A percentile compares a stretch with the other conserved stretches of the same genome.
Evolutionary conservation across 2,797 vertebrate species (phyloP).

Genomic region (Darevskia mixta): DNA sequence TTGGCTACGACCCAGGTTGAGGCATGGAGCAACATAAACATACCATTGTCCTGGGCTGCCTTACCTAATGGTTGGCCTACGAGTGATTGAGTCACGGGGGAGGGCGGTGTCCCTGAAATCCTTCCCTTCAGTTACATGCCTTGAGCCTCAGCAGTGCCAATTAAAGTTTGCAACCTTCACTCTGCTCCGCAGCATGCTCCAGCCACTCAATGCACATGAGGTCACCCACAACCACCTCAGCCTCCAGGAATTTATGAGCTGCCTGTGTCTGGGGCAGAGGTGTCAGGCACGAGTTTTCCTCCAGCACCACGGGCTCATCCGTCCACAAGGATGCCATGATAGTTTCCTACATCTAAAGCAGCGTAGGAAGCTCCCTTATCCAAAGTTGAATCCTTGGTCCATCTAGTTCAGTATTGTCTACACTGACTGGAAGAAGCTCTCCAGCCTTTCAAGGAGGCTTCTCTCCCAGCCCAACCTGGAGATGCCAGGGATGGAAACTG

Average conservation of each 20-base stretch:
- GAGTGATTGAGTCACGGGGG: not conserved
- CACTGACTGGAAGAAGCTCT: not conserved
- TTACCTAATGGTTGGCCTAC: slow-evolving; percentile 19
- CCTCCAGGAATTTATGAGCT: not conserved
- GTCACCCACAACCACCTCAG: not conserved
- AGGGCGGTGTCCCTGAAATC: not conserved
- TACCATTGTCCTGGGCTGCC: not conserved
- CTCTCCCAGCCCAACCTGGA: not conserved
- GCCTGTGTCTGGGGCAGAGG: not conserved
- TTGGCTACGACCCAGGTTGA: not conserved
- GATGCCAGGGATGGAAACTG: not conserved
- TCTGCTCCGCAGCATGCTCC: not conserved
- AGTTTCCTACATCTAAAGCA: not conserved
- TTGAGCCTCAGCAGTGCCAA: not conserved
- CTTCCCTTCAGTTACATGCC: not conserved
- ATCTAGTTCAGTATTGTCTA: not conserved
- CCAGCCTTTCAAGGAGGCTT: not conserved
- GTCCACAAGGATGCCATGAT: not conserved
- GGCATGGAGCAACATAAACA: not conserved
- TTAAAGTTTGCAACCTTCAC: not conserved
- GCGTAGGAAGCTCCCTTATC: no score
- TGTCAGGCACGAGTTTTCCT: not conserved
- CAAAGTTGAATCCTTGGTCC: no score
- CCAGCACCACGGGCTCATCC: not conserved
- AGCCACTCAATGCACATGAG: not conserved